Percentiles rank a stretch among this genome's conserved stretches.
Evolutionary conservation across 2,113 vertebrate species (phyloP).

Genomic region (Hucho hucho): DNA sequence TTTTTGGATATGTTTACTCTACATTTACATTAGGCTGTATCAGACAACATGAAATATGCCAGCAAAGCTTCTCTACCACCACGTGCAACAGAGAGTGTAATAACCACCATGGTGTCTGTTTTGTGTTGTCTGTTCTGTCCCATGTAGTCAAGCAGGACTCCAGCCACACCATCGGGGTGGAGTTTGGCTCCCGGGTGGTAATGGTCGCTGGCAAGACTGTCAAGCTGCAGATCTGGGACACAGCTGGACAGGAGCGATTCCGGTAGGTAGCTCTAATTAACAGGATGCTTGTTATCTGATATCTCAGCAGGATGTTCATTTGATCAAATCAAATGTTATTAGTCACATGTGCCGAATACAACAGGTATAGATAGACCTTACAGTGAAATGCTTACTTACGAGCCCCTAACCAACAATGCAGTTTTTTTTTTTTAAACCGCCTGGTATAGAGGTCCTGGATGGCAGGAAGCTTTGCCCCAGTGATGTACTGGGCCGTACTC

Average conservation of each 20-base stretch:
- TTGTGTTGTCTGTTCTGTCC: background rate
- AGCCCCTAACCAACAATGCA: no score
- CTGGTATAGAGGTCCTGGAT: no score
- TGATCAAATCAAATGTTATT: no score
- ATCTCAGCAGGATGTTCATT: background rate
- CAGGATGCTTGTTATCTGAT: background rate
- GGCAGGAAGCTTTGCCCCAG: no score
- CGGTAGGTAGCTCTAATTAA: conserved; percentile 67
- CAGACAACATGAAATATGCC: background rate
- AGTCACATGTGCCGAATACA: no score
- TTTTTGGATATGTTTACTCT: background rate
- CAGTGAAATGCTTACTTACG: no score
- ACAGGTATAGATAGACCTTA: no score
- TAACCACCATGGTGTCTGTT: background rate
- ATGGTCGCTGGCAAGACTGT: conserved; percentile 90
- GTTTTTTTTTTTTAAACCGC: no score
- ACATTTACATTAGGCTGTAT: background rate
- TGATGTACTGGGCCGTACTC: no score
- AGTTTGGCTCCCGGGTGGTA: conserved; percentile 92
- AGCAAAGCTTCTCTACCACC: background rate
- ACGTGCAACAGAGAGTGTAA: background rate
- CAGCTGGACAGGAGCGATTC: conserved; percentile 90
- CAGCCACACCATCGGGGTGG: conserved; percentile 92
- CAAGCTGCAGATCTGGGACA: conserved; percentile 95
- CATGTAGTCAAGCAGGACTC: conserved; percentile 89